phyloP scores from a whole-genome alignment of 1,140 invertebrate species.

The Drosophila takahashii region DNA sequence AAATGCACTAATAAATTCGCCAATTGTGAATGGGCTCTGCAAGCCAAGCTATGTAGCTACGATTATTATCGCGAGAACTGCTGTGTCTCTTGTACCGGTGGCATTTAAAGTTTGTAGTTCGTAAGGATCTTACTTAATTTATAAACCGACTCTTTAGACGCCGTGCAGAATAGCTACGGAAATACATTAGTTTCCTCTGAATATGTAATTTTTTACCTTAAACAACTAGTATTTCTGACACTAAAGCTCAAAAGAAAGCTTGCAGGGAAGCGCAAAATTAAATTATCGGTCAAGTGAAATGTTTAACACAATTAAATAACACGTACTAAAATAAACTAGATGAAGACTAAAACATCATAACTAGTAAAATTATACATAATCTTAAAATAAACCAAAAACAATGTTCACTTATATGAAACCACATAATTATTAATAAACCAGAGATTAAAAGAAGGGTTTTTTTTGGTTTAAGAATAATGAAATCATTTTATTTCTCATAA shows the following conservation, averaged over 20 bases:
- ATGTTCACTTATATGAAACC: neutral
- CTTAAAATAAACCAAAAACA: conserved; percentile 10
- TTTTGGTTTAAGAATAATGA: conserved; percentile 15
- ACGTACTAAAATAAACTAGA: conserved; percentile 29
- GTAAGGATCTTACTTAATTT: conserved; percentile 31
- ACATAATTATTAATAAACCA: neutral
- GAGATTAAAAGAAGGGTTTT: neutral
- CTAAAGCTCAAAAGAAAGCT: conserved; percentile 41
- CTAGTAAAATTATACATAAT: conserved; percentile 20
- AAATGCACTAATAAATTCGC: conserved; percentile 89
- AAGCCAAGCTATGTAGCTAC: conserved; percentile 92
- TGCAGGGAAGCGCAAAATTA: conserved; percentile 40
- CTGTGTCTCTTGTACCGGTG: conserved; percentile 85
- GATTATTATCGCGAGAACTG: conserved; percentile 92
- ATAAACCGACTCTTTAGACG: conserved; percentile 7
- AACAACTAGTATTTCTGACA: conserved; percentile 28
- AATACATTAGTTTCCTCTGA: neutral
- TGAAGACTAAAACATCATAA: conserved; percentile 22
- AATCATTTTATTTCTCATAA: conserved; percentile 9
- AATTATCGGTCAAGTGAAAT: conserved; percentile 8
- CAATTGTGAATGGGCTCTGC: conserved; percentile 91
- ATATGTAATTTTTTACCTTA: conserved; percentile 20
- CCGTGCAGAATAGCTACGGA: neutral
- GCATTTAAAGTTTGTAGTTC: conserved; percentile 13
- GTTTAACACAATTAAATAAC: conserved; percentile 16